phyloP scores from a whole-genome alignment of 2,888 invertebrate species.

The Coecobrya sp. region DNA sequence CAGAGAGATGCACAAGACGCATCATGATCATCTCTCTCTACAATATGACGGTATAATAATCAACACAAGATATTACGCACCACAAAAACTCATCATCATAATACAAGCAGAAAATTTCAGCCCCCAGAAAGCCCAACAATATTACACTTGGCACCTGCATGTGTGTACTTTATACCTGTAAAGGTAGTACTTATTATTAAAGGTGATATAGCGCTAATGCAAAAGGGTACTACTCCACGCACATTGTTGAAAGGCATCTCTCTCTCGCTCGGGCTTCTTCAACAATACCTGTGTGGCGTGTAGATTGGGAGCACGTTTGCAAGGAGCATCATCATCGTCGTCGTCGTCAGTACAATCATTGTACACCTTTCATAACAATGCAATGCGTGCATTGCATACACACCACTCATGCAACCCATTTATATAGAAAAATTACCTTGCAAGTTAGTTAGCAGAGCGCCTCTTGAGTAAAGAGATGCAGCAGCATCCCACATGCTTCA shows the following conservation, averaged over 20 bases:
- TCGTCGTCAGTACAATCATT: background rate
- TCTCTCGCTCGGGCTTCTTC: background rate
- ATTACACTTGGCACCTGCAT: conserved; percentile 70
- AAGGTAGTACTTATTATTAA: conserved; percentile 67
- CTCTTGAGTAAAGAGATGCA: too few species aligned
- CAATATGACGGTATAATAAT: background rate
- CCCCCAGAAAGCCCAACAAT: conserved; percentile 25
- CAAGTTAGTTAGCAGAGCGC: too few species aligned
- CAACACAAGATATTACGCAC: background rate
- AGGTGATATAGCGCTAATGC: background rate
- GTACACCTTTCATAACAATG: conserved; percentile 53
- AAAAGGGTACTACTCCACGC: background rate
- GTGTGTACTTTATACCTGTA: conserved; percentile 48
- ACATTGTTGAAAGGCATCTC: conserved; percentile 45
- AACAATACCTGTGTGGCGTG: background rate
- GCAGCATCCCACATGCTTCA: conserved; percentile 56
- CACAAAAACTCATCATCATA: background rate
- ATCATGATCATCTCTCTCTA: conserved; percentile 18
- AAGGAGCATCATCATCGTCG: background rate
- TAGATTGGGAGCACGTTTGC: conserved; percentile 65
- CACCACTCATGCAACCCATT: conserved; percentile 18
- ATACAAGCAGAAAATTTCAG: background rate
- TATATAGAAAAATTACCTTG: background rate
- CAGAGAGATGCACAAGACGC: background rate
- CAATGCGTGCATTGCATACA: conserved; percentile 5